Base-by-base conservation (phyloP, 2,888 invertebrate genomes). In the Stegophylla sp. region DNA sequence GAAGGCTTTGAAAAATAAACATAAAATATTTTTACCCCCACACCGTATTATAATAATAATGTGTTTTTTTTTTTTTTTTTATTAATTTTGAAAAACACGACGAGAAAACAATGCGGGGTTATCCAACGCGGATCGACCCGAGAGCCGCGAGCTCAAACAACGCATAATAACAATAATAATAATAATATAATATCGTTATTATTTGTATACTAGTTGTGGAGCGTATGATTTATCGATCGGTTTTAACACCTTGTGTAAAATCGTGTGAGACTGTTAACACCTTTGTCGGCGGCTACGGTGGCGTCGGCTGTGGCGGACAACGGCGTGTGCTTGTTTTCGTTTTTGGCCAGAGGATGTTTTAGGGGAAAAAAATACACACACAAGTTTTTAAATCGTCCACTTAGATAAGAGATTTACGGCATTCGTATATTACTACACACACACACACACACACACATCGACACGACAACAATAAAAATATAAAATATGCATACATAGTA, bases 201-300 rank as follows among this genome's bases (percentile, higher is more conserved):
- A 34, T 34, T 34, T 34, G 34, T 34, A 34, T 34, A 34, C 34
- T 34, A 7, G 3, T 34, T 5, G 34, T 7, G 34, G 61, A 1
- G n/a, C 28, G 41, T 9, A 77, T 77, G 67, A 77, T 77, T 77
- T 77, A 77, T 77, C 10, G 20, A 59, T 69, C 43, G 56, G 28
- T 59, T 69, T 34, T 77, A 59, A 77, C 77, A 77, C 77, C 77
- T 77, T 34, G 66, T 64, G 13, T n/a, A n/a, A 9, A 23, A 66
- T 28, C 45, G 41, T 41, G 56, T 20, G 51, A n/a, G 53, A 66
- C 66, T 43, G 76, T 77, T 69, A 77, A 77, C 77, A 66, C 77
- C 43, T 59, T 69, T 34, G 43, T 34, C 34, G 34, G 34, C 34
- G 7, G 34, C 34, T 3, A 7, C 34, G 7, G 34, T 34, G 34